Base-by-base conservation (phyloP, 1,140 invertebrate species). In the Chironomus tepperi region DNA sequence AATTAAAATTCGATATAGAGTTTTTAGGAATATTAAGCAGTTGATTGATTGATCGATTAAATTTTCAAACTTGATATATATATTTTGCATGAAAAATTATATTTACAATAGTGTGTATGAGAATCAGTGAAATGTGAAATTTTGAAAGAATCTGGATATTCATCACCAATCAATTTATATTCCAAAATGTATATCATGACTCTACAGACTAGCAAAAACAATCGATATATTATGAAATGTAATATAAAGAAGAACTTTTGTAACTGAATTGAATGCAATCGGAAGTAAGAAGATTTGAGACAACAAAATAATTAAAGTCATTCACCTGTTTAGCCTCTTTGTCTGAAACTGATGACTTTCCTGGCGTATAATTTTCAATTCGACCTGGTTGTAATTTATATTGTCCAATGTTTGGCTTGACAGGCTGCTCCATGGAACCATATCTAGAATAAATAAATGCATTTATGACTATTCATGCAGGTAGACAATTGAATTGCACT, bases 301-400 rank as follows among this genome's bases (percentile, higher is more conserved):
- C 34, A 70, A 43, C 43, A 16, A n/a, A 57, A 12, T 57, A 57
- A 15, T 6, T n/a, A n/a, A n/a, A 42, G 47, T 57, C 34, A 79
- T 77, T 82, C 87, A 93, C 91, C 88, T 93, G 89, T 86, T 93
- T 93, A 15, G 91, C 88, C 88, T 96, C 94, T 83, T 93, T 93
- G 76, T 95, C 93, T 7, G 93, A 89, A 47, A 96, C 91, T 0
- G 93, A 95, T 7, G 94, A 96, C 79, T 88, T 88, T 43, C 96
- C 96, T 9, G 96, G 96, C 74, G 92, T 88, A 82, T 98, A 98
- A 82, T 98, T 89, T 83, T 97, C 93, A 79, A 98, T 97, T 81
- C 91, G 89, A 70, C 94, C 91, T 6, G 95, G 94, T 79, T 95
- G 93, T 83, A 90, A 91, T 80, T 91, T 90, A 80, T 96, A 96